Base-by-base conservation (phyloP, 2,888 invertebrate genomes). In the Drosophila fulvimacula region DNA sequence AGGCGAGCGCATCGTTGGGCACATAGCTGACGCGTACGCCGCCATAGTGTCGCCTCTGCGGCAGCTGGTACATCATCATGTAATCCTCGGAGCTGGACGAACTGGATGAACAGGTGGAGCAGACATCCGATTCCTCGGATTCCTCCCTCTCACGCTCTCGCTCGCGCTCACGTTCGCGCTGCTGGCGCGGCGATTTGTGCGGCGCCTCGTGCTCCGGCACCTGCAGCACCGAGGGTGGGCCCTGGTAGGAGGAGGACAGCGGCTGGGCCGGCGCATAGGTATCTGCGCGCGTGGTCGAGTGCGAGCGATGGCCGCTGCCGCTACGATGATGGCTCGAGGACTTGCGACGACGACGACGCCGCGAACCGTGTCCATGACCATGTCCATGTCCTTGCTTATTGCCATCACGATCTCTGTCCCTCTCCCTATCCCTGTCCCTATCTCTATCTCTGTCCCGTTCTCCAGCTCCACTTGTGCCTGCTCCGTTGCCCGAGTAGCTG, bases 1-100 rank as follows among this genome's bases (percentile, higher is more conserved):
- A 96, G 64, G 97, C 97, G 53, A 97, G 94, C 6, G 97, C 96
- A 93, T 97, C 98, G 92, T 97, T 98, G 81, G 98, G 98, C 76
- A 98, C 98, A 93, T 98, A 98, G 11, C 97, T 97, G 86, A 98
- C 97, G 79, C 98, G 93, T 15, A 97, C 97, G 42, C 97, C 97
- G 61, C 97, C 97, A 91, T 97, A 97, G 56, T 96, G 96, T 66
- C 96, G 94, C 79, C 97, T 93, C 42, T 97, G 95, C 5, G 97
- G 97, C 83, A 97, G 93, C 71, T 97, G 96, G 92, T 97, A 97
- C 76, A 97, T 96, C 88, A 96, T 95, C 77, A 97, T 96, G 76
- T 97, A 97, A 58, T 97, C 97, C 17, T 97, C 97, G 30, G 97
- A 96, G 84, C 95, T 95, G 52, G 95, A 95, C 0, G 97, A 97